These are phyloP conservation scores for Parasteatoda tepidariorum DNA, from an alignment of 1,140 invertebrate genomes.

Conservation along the genomic window DNA sequence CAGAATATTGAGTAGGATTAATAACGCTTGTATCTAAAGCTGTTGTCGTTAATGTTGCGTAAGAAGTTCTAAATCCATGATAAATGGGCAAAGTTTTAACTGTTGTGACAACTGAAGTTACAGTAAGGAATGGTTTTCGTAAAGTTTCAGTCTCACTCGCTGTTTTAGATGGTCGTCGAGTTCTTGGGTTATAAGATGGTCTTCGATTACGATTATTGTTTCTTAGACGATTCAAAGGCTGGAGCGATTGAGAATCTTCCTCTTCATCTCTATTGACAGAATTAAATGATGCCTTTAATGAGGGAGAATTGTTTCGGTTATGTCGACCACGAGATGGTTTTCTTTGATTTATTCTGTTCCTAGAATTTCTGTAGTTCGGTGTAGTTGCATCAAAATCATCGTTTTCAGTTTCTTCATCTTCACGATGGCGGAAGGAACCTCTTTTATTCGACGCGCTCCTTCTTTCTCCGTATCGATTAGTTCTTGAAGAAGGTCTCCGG, in stretches of 20 bases:
- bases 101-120: slow-evolving; percentile 65
- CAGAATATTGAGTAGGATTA: slow-evolving; percentile 62
- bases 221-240: slow-evolving; percentile 40
- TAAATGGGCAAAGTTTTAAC: slow-evolving; percentile 65
- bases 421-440: slow-evolving; percentile 33
- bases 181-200: slow-evolving; percentile 55
- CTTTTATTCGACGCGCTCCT: slow-evolving; percentile 47
- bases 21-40: slow-evolving; percentile 63
- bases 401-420: slow-evolving; percentile 60
- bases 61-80: slow-evolving; percentile 65
- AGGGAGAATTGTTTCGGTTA: slow-evolving; percentile 48
- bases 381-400: slow-evolving; percentile 55
- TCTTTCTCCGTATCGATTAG: slow-evolving; percentile 44
- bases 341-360: slow-evolving; percentile 41
- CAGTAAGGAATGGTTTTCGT: slow-evolving; percentile 62
- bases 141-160: slow-evolving; percentile 57
- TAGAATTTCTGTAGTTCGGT: slow-evolving; percentile 47
- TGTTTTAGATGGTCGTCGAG: slow-evolving; percentile 47
- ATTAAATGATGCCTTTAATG: slow-evolving; percentile 59
- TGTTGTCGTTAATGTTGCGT: slow-evolving; percentile 65
- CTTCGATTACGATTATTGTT: slow-evolving; percentile 53
- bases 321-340: slow-evolving; percentile 37
- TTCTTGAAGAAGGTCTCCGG: slow-evolving; percentile 31
- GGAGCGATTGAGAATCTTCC: slow-evolving; percentile 55
- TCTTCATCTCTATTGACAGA: slow-evolving; percentile 60